Conservation (phyloP, 2,113 vertebrate genomes). For the Vimba vimba region DNA sequence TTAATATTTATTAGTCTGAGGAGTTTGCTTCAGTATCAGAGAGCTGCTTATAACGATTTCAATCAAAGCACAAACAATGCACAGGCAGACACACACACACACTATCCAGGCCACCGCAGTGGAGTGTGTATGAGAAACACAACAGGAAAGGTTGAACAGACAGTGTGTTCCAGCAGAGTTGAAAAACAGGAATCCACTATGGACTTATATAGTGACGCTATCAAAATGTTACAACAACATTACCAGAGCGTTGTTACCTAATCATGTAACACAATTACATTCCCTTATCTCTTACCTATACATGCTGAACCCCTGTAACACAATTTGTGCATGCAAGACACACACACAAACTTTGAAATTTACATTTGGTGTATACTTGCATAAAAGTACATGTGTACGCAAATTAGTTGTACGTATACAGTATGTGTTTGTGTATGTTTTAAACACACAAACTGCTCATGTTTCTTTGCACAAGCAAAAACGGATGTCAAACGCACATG, state of each 20-base stretch:
- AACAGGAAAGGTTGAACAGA: slow-evolving; percentile 57
- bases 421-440: not conserved
- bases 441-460: not conserved
- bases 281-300: not conserved
- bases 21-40: not conserved
- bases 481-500: not conserved
- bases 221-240: not conserved
- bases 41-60: not conserved
- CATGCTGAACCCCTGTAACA: not conserved
- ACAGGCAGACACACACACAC: slow-evolving; percentile 1
- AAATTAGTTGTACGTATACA: not conserved
- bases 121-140: slow-evolving; percentile 51
- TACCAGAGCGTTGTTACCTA: not conserved
- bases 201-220: slow-evolving; percentile 15
- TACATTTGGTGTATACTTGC: not conserved
- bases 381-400: not conserved
- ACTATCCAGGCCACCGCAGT: slow-evolving; percentile 28
- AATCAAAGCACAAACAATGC: slow-evolving; percentile 23
- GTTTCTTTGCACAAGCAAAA: not conserved
- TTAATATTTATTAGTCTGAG: not conserved
- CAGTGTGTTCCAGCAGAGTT: slow-evolving; percentile 50
- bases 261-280: slow-evolving; percentile 18
- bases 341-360: not conserved
- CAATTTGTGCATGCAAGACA: not conserved
- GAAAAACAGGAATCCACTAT: slow-evolving; percentile 59